Conservation (phyloP, 2,113 vertebrate species). For the Brachionichthys hirsutus region DNA sequence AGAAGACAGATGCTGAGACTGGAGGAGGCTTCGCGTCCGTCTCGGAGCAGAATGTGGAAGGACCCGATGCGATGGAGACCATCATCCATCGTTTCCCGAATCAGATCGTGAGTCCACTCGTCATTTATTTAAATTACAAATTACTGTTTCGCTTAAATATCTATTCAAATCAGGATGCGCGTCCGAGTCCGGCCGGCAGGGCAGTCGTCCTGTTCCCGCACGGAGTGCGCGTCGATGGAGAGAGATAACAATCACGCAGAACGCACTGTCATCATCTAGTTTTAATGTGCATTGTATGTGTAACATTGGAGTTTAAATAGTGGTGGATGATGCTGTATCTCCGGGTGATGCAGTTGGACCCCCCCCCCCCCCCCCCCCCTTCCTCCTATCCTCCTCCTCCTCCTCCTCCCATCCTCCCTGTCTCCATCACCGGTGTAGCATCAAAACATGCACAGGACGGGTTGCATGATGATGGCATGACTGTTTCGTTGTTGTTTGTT, state of each 20-base stretch:
- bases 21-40: conserved; percentile 34
- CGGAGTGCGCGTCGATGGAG: conserved; percentile 8
- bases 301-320: conserved; percentile 14
- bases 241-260: not conserved
- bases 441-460: conserved; percentile 59
- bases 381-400: not conserved
- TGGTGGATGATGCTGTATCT: conserved; percentile 59
- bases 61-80: conserved; percentile 60
- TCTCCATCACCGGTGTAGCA: conserved; percentile 60
- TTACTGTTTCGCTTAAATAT: not conserved
- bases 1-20: conserved; percentile 56
- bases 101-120: conserved; percentile 61
- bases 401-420: conserved; percentile 44
- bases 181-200: not conserved
- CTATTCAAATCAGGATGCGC: not conserved
- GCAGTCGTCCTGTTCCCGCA: not conserved
- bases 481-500: not conserved
- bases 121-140: not conserved
- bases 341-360: conserved; percentile 55
- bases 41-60: conserved; percentile 54
- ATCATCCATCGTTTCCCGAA: conserved; percentile 54
- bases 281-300: not conserved
- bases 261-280: not conserved
- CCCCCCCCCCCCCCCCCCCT: no score
- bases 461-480: conserved; percentile 18